Percentiles rank a stretch among this genome's conserved stretches.
These are phyloP conservation scores for Gorsachius goisagi DNA, from an alignment of 2,113 vertebrate species.

Conservation along the genomic window DNA sequence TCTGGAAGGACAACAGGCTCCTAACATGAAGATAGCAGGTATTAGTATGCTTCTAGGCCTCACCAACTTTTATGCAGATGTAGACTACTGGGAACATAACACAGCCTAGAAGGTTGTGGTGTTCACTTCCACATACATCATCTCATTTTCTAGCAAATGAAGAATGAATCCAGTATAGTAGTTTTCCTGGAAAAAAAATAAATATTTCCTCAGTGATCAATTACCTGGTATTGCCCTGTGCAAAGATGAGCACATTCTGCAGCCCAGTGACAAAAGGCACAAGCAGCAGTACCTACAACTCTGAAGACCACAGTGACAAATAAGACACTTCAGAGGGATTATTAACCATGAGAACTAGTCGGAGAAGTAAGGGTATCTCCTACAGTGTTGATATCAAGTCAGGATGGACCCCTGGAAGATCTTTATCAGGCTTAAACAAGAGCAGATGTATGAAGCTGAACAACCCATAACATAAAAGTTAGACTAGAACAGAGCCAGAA, in stretches of 20 bases:
- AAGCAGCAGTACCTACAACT: neutral
- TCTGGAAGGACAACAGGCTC: neutral
- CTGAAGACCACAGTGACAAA: neutral
- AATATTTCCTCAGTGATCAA: neutral
- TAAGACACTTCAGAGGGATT: neutral
- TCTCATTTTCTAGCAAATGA: neutral
- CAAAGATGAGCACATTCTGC: neutral
- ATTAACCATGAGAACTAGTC: neutral
- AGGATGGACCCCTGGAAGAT: neutral
- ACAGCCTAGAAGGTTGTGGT: neutral
- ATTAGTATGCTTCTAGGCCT: neutral
- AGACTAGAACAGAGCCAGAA: neutral
- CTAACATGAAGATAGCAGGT: neutral
- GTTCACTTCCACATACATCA: accelerated
- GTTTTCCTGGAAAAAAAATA: neutral
- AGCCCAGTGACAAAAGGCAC: neutral
- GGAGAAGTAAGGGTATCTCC: neutral
- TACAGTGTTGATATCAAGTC: neutral
- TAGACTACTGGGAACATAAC: accelerated
- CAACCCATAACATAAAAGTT: neutral
- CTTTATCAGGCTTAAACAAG: neutral
- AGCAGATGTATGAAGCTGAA: neutral
- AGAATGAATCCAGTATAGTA: neutral
- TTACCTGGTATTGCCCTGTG: too few relatives aligned
- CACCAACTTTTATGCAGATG: neutral